Base-by-base conservation (phyloP, 2,888 invertebrate species). In the Odontomyia ornata region DNA sequence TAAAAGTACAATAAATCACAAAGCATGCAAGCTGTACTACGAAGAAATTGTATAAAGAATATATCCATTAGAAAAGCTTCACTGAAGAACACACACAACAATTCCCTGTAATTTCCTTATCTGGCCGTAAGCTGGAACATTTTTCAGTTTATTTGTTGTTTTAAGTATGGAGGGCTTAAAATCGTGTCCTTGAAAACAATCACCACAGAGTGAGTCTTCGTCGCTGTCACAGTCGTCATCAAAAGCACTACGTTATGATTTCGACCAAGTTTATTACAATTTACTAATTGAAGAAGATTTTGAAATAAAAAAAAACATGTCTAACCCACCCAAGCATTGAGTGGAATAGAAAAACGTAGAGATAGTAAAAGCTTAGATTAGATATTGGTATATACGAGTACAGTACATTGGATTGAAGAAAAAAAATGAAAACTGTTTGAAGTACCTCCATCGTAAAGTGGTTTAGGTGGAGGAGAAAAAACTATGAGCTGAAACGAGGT, bases 21-120 rank as follows among this genome's bases (percentile, higher is more conserved):
- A 36, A 36, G n/a, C n/a, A n/a, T n/a, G n/a, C n/a, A n/a, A n/a
- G n/a, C n/a, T n/a, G n/a, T n/a, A n/a, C n/a, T n/a, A n/a, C 36
- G 9, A 9, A 5, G 36, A 36, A 36, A 36, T 36, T 36, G 5
- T 36, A 9, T 36, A 9, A 36, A 36, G 36, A 36, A 36, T 5
- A 36, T 36, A 5, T 9, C 36, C 9, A 36, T 36, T 3, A 9
- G 9, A 36, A 36, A 36, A 36, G 36, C 36, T 36, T 9, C 5
- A 36, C 36, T 36, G 5, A 9, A 36, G 36, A 36, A 36, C 9
- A 36, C 36, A 9, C 3, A 9, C 9, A 36, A 5, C 5, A 36
- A 36, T 36, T 36, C 36, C 11, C 7, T 64, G 64, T 64, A 64
- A 64, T 27, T 64, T 64, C 64, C 64, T 64, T 64, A 64, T 64